These are phyloP conservation scores for Melanotaenia nigrans DNA, from an alignment of 2,797 vertebrate species.

Conservation along the genomic window DNA sequence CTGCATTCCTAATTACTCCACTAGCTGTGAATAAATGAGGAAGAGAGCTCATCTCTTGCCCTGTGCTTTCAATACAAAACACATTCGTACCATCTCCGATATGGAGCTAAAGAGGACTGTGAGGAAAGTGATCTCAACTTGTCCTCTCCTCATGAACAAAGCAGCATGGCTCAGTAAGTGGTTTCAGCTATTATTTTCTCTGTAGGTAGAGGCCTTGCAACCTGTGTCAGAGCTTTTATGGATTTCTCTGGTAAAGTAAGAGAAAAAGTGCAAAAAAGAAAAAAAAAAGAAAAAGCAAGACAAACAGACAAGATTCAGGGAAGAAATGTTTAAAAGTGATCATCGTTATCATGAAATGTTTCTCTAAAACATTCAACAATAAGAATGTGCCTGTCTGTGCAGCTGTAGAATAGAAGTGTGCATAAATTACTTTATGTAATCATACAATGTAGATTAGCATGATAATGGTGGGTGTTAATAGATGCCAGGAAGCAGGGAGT, in stretches of 20 bases:
- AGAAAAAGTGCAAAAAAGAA: constrained; percentile 42
- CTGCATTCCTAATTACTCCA: constrained; percentile 89
- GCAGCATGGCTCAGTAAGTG: constrained; percentile 61
- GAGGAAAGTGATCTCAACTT: constrained; percentile 70
- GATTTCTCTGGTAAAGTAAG: constrained; percentile 55
- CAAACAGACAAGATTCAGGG: constrained; percentile 31
- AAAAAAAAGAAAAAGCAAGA: constrained; percentile 44
- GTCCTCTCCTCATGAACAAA: constrained; percentile 67
- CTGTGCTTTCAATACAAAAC: constrained; percentile 74
- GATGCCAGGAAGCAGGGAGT: constrained; percentile 98
- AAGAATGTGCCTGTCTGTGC: constrained; percentile 83
- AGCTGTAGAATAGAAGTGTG: constrained; percentile 92
- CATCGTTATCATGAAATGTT: constrained; percentile 48
- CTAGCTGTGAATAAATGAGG: constrained; percentile 88
- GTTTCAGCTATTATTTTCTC: constrained; percentile 71
- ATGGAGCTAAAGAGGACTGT: constrained; percentile 66
- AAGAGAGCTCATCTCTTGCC: constrained; percentile 81
- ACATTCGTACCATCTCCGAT: constrained; percentile 70
- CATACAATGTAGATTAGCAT: constrained; percentile 99
- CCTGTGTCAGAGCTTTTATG: constrained; percentile 36
- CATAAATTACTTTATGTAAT: constrained; percentile 99
- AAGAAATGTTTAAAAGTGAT: constrained; percentile 37
- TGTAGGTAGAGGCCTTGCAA: constrained; percentile 62
- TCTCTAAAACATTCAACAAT: constrained; percentile 79
- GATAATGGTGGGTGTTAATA: constrained; percentile 99